Percentiles rank a stretch among this genome's conserved stretches.
Evolutionary conservation across 2,797 vertebrate genomes (phyloP).

Genomic region (Carapus acus): DNA sequence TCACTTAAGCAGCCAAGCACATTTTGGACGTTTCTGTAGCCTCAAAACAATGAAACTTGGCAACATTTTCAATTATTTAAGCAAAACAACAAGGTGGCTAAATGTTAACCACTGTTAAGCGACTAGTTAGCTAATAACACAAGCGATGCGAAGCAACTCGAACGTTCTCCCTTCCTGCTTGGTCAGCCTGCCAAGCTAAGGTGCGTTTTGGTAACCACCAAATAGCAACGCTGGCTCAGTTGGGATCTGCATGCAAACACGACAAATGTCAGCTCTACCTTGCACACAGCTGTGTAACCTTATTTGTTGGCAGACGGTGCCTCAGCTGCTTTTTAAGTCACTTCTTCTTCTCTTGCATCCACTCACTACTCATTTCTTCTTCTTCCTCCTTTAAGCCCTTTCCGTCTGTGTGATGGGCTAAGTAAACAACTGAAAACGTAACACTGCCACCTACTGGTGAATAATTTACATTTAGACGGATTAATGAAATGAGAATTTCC

Average conservation of each 20-base stretch:
- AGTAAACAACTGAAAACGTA: background rate
- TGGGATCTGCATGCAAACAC: slow-evolving; percentile 25
- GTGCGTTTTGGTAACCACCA: slow-evolving; percentile 22
- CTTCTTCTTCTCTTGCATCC: slow-evolving; percentile 44
- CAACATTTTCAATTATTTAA: slow-evolving; percentile 15
- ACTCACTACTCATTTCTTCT: slow-evolving; percentile 18
- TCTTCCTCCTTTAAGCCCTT: slow-evolving; percentile 22
- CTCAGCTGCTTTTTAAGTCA: slow-evolving; percentile 50
- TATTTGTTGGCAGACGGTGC: slow-evolving; percentile 57
- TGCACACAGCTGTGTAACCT: slow-evolving; percentile 48
- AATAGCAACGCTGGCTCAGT: slow-evolving; percentile 1
- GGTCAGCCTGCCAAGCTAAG: slow-evolving; percentile 17
- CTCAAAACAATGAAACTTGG: slow-evolving; percentile 6
- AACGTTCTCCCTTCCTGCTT: slow-evolving; percentile 45
- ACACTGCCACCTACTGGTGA: slow-evolving; percentile 43
- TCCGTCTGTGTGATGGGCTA: background rate
- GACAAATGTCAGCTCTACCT: slow-evolving; percentile 45
- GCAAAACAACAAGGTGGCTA: background rate
- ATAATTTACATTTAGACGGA: no score
- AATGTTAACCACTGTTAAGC: slow-evolving; percentile 2
- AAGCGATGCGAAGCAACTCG: slow-evolving; percentile 34
- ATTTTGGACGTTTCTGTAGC: background rate
- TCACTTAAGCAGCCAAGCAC: slow-evolving; percentile 5
- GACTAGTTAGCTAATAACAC: slow-evolving; percentile 37
- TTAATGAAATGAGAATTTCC: no score